Evolutionary conservation across 2,888 invertebrate genomes (phyloP).

Genomic region (Diabrotica balteata): DNA sequence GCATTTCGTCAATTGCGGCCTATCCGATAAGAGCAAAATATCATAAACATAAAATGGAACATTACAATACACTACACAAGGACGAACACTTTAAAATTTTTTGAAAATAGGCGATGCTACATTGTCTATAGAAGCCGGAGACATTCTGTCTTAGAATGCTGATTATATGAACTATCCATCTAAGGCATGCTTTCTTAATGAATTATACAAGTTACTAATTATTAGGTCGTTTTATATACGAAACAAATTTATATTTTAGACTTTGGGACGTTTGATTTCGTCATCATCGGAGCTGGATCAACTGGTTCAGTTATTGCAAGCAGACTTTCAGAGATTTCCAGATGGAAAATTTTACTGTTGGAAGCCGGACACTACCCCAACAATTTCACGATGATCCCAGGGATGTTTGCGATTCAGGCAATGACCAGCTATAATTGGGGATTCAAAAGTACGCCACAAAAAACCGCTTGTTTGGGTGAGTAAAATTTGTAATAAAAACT

Average conservation of each 20-base stretch:
- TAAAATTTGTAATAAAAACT: not conserved
- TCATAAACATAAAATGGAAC: too few species aligned
- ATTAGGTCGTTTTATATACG: too few species aligned
- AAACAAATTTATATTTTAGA: slow-evolving; percentile 30
- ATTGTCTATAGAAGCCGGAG: too few species aligned
- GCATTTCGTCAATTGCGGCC: too few species aligned
- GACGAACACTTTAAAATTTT: too few species aligned
- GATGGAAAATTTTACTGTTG: slow-evolving; percentile 38
- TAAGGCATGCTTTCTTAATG: too few species aligned
- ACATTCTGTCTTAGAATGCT: too few species aligned
- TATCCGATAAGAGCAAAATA: too few species aligned
- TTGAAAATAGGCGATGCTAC: too few species aligned
- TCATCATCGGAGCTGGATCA: slow-evolving; percentile 40
- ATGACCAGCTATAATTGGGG: slow-evolving; percentile 41
- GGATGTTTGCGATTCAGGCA: slow-evolving; percentile 29
- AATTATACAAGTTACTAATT: too few species aligned
- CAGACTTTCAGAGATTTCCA: slow-evolving; percentile 38
- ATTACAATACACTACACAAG: too few species aligned
- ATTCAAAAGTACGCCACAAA: slow-evolving; percentile 37
- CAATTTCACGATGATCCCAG: slow-evolving; percentile 39
- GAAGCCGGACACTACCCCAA: slow-evolving; percentile 40
- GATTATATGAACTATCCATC: too few species aligned
- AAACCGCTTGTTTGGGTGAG: slow-evolving; percentile 38
- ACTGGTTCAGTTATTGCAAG: slow-evolving; percentile 40
- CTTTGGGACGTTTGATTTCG: slow-evolving; percentile 38